Conservation (phyloP, 2,113 vertebrate genomes). For the Actinemys pallida region DNA sequence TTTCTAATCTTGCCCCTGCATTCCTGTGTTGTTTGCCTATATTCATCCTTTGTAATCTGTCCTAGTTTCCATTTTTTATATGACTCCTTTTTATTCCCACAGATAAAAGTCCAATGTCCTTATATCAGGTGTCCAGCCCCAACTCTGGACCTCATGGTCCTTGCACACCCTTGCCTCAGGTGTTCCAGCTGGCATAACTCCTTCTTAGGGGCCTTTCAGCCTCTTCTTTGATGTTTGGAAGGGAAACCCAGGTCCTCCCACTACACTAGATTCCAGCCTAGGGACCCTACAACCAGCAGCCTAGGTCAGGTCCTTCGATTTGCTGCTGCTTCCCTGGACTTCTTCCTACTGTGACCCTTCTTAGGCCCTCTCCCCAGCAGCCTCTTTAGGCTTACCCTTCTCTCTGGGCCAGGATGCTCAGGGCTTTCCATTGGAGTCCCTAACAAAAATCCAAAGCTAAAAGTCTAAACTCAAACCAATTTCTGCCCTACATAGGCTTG, state of each 20-base stretch:
- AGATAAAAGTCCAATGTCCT: not conserved
- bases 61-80: no score
- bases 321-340: not conserved
- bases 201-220: not conserved
- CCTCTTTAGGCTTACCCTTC: not conserved
- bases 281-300: no score
- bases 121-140: not conserved
- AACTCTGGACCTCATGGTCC: not conserved
- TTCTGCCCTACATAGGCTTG: not conserved
- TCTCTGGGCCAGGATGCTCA: not conserved
- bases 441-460: not conserved
- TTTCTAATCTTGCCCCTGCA: no score
- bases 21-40: no score
- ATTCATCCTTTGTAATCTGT: no score
- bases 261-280: not conserved
- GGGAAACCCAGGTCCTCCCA: not conserved
- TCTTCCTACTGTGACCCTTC: not conserved
- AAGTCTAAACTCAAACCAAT: not conserved
- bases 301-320: not conserved
- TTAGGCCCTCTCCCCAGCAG: not conserved
- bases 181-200: not conserved
- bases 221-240: not conserved
- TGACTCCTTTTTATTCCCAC: not conserved
- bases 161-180: not conserved
- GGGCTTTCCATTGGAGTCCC: not conserved